Percentiles rank a stretch among this genome's conserved stretches.
Conservation (phyloP, 2,113 vertebrate genomes). For the Grammomys dolichurus region DNA sequence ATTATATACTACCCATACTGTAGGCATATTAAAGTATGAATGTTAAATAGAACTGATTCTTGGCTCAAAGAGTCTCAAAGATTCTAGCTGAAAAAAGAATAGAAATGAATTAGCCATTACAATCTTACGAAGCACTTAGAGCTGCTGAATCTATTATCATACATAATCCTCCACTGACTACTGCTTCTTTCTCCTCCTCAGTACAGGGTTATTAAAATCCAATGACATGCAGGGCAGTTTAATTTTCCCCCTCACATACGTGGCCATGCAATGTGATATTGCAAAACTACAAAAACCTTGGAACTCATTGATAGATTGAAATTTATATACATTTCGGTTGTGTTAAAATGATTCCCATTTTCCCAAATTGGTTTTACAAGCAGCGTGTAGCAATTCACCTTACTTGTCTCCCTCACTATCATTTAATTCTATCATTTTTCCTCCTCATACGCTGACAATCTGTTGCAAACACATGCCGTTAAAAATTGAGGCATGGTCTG, state of each 20-base stretch:
- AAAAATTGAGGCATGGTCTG: not conserved
- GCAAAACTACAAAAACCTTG: not conserved
- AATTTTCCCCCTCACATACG: constrained; percentile 16
- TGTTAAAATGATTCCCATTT: constrained; percentile 1
- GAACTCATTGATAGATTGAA: not conserved
- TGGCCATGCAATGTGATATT: not conserved
- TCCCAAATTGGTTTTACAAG: not conserved
- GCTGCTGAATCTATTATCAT: not conserved
- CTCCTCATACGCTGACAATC: not conserved
- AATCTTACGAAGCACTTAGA: not conserved
- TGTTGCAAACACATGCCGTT: not conserved
- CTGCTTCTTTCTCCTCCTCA: not conserved
- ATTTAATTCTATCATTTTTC: not conserved
- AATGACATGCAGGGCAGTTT: not conserved
- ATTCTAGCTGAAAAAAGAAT: not conserved
- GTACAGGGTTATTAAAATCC: not conserved
- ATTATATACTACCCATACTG: not conserved
- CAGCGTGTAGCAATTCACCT: not conserved
- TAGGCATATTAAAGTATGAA: not conserved
- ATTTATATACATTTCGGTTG: not conserved
- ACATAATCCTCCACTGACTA: not conserved
- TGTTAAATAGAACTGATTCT: constrained; percentile 3
- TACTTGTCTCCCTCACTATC: not conserved
- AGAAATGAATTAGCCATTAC: not conserved
- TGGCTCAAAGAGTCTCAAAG: not conserved